A percentile compares a stretch with the other conserved stretches of the same genome.
Evolutionary conservation across 2,113 vertebrate species (phyloP).

Genomic region (Burhinus bistriatus): DNA sequence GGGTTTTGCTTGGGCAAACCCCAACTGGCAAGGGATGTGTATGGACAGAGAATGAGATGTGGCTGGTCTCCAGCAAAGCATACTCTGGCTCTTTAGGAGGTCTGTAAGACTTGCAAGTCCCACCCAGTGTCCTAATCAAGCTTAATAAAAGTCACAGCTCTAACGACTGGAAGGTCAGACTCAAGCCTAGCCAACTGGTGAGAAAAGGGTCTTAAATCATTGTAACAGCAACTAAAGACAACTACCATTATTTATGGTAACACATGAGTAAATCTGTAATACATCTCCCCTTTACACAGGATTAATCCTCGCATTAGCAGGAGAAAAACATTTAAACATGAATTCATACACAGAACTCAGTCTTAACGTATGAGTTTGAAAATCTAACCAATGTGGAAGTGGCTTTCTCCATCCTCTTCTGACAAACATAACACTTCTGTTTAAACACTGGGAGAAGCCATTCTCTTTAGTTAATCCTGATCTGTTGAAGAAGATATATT

Average conservation of each 20-base stretch:
- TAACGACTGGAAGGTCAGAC: not conserved
- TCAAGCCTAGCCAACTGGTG: not conserved
- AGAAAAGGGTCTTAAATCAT: not conserved
- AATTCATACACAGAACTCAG: not conserved
- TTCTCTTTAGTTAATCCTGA: slow-evolving; percentile 50
- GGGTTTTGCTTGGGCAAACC: not conserved
- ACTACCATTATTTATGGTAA: not conserved
- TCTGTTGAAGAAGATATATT: slow-evolving; percentile 46
- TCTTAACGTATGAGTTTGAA: not conserved
- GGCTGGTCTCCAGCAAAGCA: not conserved
- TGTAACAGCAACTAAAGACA: not conserved
- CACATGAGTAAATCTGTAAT: not conserved
- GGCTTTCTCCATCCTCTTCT: slow-evolving; percentile 22
- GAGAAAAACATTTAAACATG: not conserved
- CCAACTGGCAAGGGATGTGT: not conserved
- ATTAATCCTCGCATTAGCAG: not conserved
- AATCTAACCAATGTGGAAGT: not conserved
- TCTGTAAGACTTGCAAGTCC: not conserved
- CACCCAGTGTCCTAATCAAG: not conserved
- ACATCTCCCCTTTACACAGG: not conserved
- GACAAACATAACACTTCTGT: slow-evolving; percentile 27
- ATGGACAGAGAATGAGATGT: not conserved
- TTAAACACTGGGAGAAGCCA: slow-evolving; percentile 41
- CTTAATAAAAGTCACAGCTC: not conserved
- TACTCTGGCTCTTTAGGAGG: not conserved